Conservation (phyloP, 2,113 vertebrate genomes). For the Perca fluviatilis region DNA sequence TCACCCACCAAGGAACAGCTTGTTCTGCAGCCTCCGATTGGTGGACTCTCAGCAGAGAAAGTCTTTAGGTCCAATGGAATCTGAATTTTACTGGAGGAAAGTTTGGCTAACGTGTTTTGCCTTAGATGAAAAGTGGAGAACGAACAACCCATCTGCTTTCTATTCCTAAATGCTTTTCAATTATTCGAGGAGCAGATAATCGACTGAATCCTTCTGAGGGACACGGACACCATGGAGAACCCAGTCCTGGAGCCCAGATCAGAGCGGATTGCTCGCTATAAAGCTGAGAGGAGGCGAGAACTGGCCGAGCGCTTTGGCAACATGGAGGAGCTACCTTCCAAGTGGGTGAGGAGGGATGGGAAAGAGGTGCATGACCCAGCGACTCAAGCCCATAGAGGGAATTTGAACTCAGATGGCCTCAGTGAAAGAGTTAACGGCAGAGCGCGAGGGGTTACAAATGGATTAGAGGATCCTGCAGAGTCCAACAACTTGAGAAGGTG, state of each 20-base stretch:
- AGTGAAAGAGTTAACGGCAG: conserved; percentile 65
- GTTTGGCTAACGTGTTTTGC: conserved; percentile 4
- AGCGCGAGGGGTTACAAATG: conserved; percentile 66
- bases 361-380: conserved; percentile 39
- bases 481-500: conserved; percentile 72
- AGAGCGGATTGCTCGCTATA: conserved; percentile 86
- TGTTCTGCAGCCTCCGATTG: conserved; percentile 20
- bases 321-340: conserved; percentile 78
- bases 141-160: background rate
- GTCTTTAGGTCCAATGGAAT: conserved; percentile 50
- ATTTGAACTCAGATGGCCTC: conserved; percentile 20
- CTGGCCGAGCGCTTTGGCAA: conserved; percentile 79
- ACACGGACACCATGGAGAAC: conserved; percentile 76
- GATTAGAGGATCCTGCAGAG: conserved; percentile 67
- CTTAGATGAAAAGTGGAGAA: conserved; percentile 28
- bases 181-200: conserved; percentile 1
- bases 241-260: conserved; percentile 79
- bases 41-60: conserved; percentile 20
- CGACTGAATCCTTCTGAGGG: conserved; percentile 29
- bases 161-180: conserved; percentile 43
- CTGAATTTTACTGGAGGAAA: conserved; percentile 28
- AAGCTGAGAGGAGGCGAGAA: conserved; percentile 84
- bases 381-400: conserved; percentile 6
- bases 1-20: background rate
- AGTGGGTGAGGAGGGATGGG: conserved; percentile 76